A percentile compares a stretch with the other conserved stretches of the same genome.
Conservation (phyloP, 2,113 vertebrate genomes). For the Semnornis frantzii region DNA sequence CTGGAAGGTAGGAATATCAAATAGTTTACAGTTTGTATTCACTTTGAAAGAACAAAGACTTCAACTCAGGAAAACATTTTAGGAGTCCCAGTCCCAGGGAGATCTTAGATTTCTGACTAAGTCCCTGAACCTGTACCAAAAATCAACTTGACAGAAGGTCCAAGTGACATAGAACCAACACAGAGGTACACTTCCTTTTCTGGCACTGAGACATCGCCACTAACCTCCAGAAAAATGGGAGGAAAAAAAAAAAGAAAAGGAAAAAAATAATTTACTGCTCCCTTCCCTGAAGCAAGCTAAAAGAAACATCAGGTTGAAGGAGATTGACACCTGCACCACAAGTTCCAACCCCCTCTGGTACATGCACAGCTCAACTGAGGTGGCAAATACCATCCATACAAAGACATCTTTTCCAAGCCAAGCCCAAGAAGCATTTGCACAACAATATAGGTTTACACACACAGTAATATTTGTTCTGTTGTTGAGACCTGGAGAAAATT, state of each 20-base stretch:
- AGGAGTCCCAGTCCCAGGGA: neutral
- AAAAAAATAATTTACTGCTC: neutral
- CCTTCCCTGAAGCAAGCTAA: neutral
- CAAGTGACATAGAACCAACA: neutral
- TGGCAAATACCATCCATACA: neutral
- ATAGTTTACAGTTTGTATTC: fast-evolving
- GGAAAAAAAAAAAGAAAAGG: too few species aligned
- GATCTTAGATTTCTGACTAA: neutral
- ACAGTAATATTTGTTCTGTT: neutral
- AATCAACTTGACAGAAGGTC: neutral
- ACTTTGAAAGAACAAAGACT: neutral
- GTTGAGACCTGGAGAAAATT: neutral
- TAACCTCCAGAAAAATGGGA: neutral
- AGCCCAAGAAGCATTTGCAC: neutral
- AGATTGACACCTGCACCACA: neutral
- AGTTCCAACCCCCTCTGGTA: neutral
- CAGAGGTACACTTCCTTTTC: neutral
- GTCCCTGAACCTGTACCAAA: neutral
- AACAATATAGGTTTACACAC: fast-evolving
- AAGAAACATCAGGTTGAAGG: neutral
- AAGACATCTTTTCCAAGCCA: neutral
- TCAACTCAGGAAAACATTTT: neutral
- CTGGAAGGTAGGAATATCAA: neutral
- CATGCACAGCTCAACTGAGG: neutral
- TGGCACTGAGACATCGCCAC: neutral